Conservation (phyloP, 2,113 vertebrate genomes). For the Erythrolamprus reginae region DNA sequence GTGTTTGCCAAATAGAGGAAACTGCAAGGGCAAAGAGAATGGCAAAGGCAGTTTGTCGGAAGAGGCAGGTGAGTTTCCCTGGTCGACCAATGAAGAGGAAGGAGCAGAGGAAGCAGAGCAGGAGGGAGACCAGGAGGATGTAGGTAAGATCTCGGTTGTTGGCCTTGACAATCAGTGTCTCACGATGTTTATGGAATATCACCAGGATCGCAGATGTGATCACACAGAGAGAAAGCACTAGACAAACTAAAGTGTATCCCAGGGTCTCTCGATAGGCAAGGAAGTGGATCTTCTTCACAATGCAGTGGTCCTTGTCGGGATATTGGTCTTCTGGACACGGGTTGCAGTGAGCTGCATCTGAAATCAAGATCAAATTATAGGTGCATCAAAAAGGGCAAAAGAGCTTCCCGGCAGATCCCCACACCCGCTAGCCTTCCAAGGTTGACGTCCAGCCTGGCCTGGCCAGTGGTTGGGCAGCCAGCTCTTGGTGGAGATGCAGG, state of each 20-base stretch:
- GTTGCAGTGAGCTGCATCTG: too few relatives aligned
- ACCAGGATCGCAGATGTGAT: neutral
- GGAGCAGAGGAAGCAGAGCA: neutral
- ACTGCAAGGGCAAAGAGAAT: neutral
- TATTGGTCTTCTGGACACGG: too few relatives aligned
- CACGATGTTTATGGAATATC: neutral
- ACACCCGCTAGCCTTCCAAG: too few relatives aligned
- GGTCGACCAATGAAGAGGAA: neutral
- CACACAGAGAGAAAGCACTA: neutral
- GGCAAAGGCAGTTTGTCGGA: neutral
- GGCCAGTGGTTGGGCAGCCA: too few relatives aligned
- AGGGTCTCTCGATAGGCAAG: neutral
- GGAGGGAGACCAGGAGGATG: neutral
- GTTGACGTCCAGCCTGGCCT: too few relatives aligned
- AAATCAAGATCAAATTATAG: too few relatives aligned
- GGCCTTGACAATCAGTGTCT: neutral
- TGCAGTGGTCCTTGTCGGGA: too few relatives aligned
- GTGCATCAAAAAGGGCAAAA: too few relatives aligned
- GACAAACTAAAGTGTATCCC: neutral
- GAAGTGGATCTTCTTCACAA: too few relatives aligned
- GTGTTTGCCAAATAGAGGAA: neutral
- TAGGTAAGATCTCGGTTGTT: neutral
- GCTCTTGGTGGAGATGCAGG: too few relatives aligned
- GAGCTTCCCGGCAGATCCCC: too few relatives aligned
- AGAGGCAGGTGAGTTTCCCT: neutral